Percentiles rank a stretch among this genome's conserved stretches.
phyloP scores from a whole-genome alignment of 2,113 vertebrate genomes.

The Charadrius vociferus region DNA sequence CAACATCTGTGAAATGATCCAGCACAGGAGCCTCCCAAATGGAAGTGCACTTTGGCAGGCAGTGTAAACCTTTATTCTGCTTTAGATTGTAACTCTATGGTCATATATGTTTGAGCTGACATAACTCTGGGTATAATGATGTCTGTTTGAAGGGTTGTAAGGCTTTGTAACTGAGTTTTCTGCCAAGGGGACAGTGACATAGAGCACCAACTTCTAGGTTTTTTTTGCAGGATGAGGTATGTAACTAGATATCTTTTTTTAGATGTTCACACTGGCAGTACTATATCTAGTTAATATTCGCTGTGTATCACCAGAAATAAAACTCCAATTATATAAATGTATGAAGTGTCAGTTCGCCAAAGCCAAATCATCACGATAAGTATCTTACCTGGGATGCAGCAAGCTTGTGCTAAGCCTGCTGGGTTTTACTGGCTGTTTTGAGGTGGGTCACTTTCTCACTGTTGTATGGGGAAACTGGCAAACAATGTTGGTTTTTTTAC shows the following conservation, averaged over 20 bases:
- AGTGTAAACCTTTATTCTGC: not conserved
- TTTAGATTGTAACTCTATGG: not conserved
- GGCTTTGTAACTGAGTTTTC: not conserved
- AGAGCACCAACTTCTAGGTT: not conserved
- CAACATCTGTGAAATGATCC: not conserved
- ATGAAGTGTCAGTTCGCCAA: not conserved
- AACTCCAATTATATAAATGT: not conserved
- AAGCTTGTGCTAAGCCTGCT: accelerated
- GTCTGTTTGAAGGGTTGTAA: not conserved
- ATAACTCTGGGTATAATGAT: not conserved
- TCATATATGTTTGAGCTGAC: not conserved
- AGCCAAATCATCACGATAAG: not conserved
- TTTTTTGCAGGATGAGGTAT: not conserved
- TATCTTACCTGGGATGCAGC: not conserved
- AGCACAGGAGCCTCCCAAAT: not conserved
- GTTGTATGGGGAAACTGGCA: not conserved
- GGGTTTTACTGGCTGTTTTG: not conserved
- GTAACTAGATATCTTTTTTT: not conserved
- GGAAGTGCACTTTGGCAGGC: not conserved
- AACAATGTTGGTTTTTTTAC: not conserved
- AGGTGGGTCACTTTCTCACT: not conserved
- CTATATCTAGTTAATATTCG: not conserved
- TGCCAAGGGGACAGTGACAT: not conserved
- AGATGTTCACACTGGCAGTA: not conserved
- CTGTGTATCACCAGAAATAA: not conserved